Evolutionary conservation across 2,888 invertebrate genomes (phyloP), one percentile per base, ranked within the genome.

Genomic region (Acanthacorydalis orientalis): DNA sequence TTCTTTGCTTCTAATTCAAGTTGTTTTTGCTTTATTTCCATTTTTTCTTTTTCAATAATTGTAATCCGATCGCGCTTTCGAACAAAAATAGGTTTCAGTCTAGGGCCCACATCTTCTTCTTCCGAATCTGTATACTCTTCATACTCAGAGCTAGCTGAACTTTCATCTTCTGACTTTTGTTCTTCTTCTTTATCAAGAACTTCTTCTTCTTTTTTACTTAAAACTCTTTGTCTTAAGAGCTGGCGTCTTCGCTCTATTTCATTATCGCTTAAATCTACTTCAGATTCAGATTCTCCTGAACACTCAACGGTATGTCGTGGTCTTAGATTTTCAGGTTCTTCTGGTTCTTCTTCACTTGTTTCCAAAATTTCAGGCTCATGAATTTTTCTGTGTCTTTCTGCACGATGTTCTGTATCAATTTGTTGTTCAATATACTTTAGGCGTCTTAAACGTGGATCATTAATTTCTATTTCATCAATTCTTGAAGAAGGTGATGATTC

Each of bases 21-120:
- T 62, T 89, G 88, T 59, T 88, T 88, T 58, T 87, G 81, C 54
- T 82, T 84, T 52, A 81, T 76, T 12, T 80, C 79, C 65, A 93
- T 90, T 43, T 86, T 83, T 57, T 97, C 96, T 55, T 86, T 84
- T 63, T 98, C 97, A 55, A 90, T 86, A 14, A 97, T 84, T 0
- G 97, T 97, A 53, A 97, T 84, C 49, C 98, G 75, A 58, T 98
- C 96, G 49, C 83, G 80, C 56, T 92, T 93, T 52, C 88, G 73
- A 0, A 96, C 92, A 68, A 95, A 96, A 1, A 96, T 86, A 1
- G 95, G 96, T 60, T 95, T 96, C 8, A 96, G 74, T 48, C 95
- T 70, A 0, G 93, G 92, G 7, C 89, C 75, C 49, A 86, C 83
- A 59, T 93, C 93, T 63, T 89, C 89, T 63, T 89, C 89, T 63